Evolutionary conservation across 2,888 invertebrate genomes (phyloP).

Genomic region (Hirudinaria manillensis): DNA sequence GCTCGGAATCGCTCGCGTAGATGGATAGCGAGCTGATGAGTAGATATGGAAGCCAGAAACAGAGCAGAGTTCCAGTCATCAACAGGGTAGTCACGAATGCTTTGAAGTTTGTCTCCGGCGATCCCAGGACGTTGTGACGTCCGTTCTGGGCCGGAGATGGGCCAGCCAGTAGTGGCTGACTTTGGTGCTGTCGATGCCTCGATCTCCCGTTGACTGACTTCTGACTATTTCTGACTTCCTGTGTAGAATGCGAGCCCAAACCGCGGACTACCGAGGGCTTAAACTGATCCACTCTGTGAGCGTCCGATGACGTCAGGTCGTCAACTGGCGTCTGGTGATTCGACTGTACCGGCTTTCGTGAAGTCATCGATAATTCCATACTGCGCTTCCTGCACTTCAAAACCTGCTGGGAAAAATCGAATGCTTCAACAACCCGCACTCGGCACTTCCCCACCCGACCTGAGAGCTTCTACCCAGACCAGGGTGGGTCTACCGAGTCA

Average conservation of each 20-base stretch:
- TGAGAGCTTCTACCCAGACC: too few relatives aligned
- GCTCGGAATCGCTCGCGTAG: constrained; percentile 27
- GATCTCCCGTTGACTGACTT: constrained; percentile 28
- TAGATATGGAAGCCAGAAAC: constrained; percentile 42
- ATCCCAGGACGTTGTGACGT: constrained; percentile 12
- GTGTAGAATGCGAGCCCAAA: too few relatives aligned
- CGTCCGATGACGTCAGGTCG: neutral
- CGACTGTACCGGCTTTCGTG: neutral
- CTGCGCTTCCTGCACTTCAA: constrained; percentile 5
- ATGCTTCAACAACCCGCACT: neutral
- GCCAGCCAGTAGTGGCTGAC: constrained; percentile 1
- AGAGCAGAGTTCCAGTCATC: constrained; percentile 39
- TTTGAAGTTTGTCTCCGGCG: constrained; percentile 41
- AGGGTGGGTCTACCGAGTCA: too few relatives aligned
- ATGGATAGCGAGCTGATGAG: constrained; percentile 39
- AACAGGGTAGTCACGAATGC: constrained; percentile 42
- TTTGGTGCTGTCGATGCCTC: constrained; percentile 35
- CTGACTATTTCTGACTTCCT: too few relatives aligned
- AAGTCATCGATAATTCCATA: constrained; percentile 4
- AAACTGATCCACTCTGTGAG: neutral
- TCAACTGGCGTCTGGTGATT: neutral
- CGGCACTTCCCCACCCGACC: neutral
- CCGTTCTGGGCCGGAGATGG: neutral
- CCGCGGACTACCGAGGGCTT: neutral
- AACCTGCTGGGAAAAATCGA: neutral